Evolutionary conservation across 1,140 invertebrate species (phyloP), one percentile per base, ranked within the genome.

Genomic region (Leptonema lineaticorne): DNA sequence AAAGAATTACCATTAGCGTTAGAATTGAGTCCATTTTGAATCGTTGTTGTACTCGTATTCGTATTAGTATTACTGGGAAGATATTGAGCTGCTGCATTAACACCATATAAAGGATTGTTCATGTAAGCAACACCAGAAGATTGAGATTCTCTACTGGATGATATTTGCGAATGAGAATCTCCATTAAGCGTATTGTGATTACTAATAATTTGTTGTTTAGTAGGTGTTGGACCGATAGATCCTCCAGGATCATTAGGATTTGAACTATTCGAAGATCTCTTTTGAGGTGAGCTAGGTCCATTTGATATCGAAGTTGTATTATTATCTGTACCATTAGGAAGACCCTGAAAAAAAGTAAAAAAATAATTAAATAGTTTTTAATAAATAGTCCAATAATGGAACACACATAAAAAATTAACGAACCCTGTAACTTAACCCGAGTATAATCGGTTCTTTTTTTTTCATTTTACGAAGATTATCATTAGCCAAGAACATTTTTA

Each of bases 271-370:
- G 78, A 79, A 3, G 81, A 81, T 9, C 80, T 70, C 58, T 79
- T 80, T 74, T 79, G 77, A 0, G 76, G 75, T 2, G 77, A 75
- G 50, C 76, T 58, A 8, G 80, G 79, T n/a, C 72, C 74, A 1
- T 86, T 82, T 69, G 82, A 75, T 33, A 80, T 85, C 77, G 0
- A 79, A 77, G 83, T 67, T 82, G 83, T 69, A n/a, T 86, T 83
- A 64, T 82, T 83, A 64, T 87, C 84, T 30, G 84, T 79, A 30
- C 80, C 79, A 69, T 81, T 81, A 27, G 78, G 75, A 64, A 83
- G 74, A 71, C 81, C 81, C 81, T 83, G 80, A 22, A 69, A 67
- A 20, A 33, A 66, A 63, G 29, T 27, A 63, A 57, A 65, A 30
- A 16, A 50, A 18, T 60, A 6, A 56, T 60, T 37, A 59, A 58